phyloP scores from a whole-genome alignment of 1,140 invertebrate genomes.

The Caenorhabditis tropicalis region DNA sequence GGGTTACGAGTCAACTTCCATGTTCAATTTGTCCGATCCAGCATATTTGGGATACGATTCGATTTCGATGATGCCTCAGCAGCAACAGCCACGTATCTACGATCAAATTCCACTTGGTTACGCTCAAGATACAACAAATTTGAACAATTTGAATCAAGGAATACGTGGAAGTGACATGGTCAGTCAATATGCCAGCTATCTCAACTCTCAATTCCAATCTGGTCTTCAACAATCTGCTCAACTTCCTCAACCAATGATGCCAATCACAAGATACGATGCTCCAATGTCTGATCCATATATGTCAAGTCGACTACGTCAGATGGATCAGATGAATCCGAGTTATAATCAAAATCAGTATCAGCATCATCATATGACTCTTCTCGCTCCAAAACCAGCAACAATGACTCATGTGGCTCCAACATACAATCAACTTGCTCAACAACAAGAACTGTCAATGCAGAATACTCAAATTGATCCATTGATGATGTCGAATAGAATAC shows the following conservation, averaged over 20 bases:
- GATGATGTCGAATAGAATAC: constrained; percentile 6
- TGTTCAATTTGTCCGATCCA: constrained; percentile 35
- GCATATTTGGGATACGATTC: not conserved
- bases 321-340: not conserved
- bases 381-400: constrained; percentile 50
- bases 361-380: constrained; percentile 31
- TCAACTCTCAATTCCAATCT: constrained; percentile 68
- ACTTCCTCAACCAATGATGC: constrained; percentile 21
- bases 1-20: constrained; percentile 27
- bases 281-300: constrained; percentile 48
- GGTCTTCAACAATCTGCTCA: constrained; percentile 24
- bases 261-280: constrained; percentile 23
- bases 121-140: constrained; percentile 54
- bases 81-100: constrained; percentile 19
- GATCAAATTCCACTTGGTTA: constrained; percentile 50
- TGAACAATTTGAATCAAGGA: not conserved
- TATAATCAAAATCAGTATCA: constrained; percentile 32
- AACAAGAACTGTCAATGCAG: constrained; percentile 6
- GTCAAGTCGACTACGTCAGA: not conserved
- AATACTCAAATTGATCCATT: constrained; percentile 30
- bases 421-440: not conserved
- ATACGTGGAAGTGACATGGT: constrained; percentile 53
- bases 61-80: not conserved
- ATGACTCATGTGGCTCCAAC: not conserved
- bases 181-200: constrained; percentile 70